Percentiles rank a stretch among this genome's conserved stretches.
Evolutionary conservation across 2,888 invertebrate genomes (phyloP).

Genomic region (Lysandra bellargus): DNA sequence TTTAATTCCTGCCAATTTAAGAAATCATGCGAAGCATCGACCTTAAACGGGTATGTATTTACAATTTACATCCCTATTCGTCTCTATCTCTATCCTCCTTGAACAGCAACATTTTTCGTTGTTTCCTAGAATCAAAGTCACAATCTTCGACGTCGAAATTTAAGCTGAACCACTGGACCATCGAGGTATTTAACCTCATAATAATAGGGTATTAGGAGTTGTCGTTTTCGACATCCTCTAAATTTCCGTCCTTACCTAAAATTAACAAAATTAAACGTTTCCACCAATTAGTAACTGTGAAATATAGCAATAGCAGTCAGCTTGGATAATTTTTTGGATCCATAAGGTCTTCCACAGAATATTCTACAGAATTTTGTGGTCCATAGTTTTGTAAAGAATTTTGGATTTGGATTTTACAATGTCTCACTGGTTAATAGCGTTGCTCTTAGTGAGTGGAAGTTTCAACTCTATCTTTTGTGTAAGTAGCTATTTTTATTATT

Average conservation of each 20-base stretch:
- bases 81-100: no score
- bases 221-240: background rate
- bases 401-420: background rate
- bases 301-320: background rate
- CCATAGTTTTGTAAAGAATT: background rate
- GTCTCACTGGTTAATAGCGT: background rate
- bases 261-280: slow-evolving; percentile 15
- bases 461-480: slow-evolving; percentile 10
- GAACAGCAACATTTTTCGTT: no score
- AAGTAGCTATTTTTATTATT: background rate
- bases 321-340: background rate
- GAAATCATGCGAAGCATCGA: no score
- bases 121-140: no score
- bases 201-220: background rate
- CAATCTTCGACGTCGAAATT: no score
- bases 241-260: background rate
- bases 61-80: no score
- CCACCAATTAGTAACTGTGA: background rate
- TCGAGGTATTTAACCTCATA: background rate
- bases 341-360: background rate
- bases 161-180: background rate
- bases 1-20: background rate
- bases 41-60: no score
- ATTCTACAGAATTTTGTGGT: background rate
- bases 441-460: slow-evolving; percentile 10